These are phyloP conservation scores for Eupithecia subfuscata DNA, from an alignment of 2,888 invertebrate species.

Conservation along the genomic window DNA sequence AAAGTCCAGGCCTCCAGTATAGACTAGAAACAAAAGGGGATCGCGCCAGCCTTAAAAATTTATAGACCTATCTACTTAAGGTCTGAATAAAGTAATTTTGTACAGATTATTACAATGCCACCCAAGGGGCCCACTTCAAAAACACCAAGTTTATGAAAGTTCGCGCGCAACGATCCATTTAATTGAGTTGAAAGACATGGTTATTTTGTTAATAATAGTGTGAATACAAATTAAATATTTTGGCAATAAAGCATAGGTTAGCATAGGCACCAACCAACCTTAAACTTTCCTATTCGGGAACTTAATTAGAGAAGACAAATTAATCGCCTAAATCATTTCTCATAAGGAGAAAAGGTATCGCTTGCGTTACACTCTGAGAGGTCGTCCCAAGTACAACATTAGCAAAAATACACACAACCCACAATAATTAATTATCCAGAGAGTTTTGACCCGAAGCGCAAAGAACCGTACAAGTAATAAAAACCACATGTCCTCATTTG, in stretches of 20 bases:
- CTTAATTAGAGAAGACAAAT: too few species aligned
- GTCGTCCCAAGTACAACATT: neutral
- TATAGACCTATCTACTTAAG: neutral
- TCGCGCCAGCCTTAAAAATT: too few species aligned
- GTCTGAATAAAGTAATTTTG: neutral
- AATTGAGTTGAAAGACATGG: conserved; percentile 34
- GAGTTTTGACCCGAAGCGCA: neutral
- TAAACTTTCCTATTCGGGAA: too few species aligned
- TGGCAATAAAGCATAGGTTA: neutral
- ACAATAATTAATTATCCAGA: conserved; percentile 10
- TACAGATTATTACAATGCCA: conserved; percentile 17
- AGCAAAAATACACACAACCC: conserved; percentile 11
- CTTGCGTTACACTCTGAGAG: neutral
- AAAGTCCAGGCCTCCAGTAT: too few species aligned
- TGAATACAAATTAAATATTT: neutral
- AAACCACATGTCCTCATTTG: conserved; percentile 16
- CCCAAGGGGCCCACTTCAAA: conserved; percentile 37
- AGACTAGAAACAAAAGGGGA: too few species aligned
- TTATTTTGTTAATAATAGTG: neutral
- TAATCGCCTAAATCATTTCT: too few species aligned
- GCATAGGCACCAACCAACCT: too few species aligned
- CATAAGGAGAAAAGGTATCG: too few species aligned
- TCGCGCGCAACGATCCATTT: conserved; percentile 41
- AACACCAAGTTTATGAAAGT: conserved; percentile 38
- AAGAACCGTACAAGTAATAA: conserved; percentile 15